Conservation (phyloP, 2,113 vertebrate genomes). For the Lichenostomus cassidix region DNA sequence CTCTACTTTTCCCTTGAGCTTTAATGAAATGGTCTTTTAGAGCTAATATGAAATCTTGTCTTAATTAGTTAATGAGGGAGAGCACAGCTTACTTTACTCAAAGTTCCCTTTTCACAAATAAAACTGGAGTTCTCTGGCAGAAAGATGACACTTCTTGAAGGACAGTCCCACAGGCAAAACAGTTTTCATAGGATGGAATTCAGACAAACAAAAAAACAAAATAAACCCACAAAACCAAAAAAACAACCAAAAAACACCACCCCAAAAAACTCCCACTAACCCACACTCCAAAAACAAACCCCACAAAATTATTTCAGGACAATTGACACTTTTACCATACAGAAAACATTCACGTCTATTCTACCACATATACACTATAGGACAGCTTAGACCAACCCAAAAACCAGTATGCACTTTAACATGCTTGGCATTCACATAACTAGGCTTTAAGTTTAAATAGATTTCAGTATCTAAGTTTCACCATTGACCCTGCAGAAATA, state of each 20-base stretch:
- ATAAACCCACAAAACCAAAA: background rate
- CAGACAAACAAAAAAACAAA: background rate
- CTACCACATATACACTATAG: background rate
- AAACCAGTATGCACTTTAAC: background rate
- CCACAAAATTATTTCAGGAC: background rate
- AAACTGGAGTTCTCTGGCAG: background rate
- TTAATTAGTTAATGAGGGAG: background rate
- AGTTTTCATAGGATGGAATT: background rate
- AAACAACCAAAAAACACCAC: background rate
- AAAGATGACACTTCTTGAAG: background rate
- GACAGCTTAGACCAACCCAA: background rate
- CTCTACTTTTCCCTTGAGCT: background rate
- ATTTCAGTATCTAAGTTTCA: background rate
- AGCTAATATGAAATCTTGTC: background rate
- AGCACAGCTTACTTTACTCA: background rate
- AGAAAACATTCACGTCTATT: background rate
- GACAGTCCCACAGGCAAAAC: background rate
- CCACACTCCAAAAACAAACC: background rate
- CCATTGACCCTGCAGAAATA: background rate
- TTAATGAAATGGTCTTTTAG: background rate
- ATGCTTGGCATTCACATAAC: background rate
- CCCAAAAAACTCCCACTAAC: background rate
- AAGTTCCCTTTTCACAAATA: background rate
- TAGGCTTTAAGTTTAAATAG: background rate
- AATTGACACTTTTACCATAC: background rate